These are phyloP conservation scores for Sylvilagus bachmani DNA, from an alignment of 2,113 vertebrate genomes.

Conservation along the genomic window DNA sequence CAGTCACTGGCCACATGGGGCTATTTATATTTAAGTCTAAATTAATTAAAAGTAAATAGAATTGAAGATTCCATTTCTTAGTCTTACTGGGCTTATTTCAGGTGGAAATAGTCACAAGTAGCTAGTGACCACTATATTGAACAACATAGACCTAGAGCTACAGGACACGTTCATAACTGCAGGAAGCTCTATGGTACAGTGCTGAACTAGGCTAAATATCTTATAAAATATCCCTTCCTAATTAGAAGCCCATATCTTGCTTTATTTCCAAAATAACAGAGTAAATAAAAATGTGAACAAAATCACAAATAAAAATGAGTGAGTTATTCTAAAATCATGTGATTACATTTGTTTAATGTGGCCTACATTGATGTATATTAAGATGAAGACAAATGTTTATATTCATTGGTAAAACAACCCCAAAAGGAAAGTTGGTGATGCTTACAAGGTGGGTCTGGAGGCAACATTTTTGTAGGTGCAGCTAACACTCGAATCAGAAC, in stretches of 20 bases:
- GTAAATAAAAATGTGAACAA: background rate
- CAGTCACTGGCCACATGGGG: background rate
- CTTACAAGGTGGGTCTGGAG: background rate
- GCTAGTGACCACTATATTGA: background rate
- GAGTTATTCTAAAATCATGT: background rate
- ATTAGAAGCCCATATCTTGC: background rate
- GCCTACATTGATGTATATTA: background rate
- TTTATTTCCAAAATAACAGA: slow-evolving; percentile 23
- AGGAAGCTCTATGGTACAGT: background rate
- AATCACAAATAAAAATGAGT: background rate
- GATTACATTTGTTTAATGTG: background rate
- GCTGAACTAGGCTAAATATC: background rate
- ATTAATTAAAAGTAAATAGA: slow-evolving; percentile 56
- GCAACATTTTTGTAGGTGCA: background rate
- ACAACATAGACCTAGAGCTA: background rate
- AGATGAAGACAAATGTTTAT: background rate
- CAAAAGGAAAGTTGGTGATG: background rate
- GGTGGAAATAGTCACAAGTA: background rate
- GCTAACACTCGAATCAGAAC: background rate
- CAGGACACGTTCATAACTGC: background rate
- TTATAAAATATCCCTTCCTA: background rate
- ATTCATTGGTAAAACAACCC: background rate
- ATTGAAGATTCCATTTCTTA: background rate
- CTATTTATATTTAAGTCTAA: slow-evolving; percentile 51
- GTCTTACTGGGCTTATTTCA: background rate